Conservation (phyloP, 2,797 vertebrate genomes). For the Enteromius treurensis region DNA sequence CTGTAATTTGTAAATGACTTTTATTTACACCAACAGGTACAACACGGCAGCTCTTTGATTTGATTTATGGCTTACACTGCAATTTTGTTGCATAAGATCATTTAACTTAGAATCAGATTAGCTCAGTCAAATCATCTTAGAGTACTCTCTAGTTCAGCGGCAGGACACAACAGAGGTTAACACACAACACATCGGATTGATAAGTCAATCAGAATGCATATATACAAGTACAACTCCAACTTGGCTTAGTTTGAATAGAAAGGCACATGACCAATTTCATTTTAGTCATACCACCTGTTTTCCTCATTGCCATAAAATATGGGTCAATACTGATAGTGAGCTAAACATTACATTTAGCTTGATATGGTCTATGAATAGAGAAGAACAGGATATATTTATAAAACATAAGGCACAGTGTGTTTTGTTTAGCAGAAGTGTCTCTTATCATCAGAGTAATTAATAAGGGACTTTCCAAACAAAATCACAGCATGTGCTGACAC, state of each 20-base stretch:
- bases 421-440: not conserved
- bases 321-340: not conserved
- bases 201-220: not conserved
- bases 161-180: not conserved
- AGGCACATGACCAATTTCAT: not conserved
- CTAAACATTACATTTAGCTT: not conserved
- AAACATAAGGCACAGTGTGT: not conserved
- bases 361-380: not conserved
- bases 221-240: constrained; percentile 7
- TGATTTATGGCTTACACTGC: constrained; percentile 20
- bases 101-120: constrained; percentile 28
- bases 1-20: not conserved
- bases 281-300: not conserved
- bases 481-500: constrained; percentile 6
- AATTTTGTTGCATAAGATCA: constrained; percentile 28
- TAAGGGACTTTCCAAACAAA: not conserved
- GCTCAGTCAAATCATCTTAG: constrained; percentile 4
- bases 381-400: constrained; percentile 8
- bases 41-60: constrained; percentile 15
- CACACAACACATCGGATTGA: not conserved
- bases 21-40: not conserved
- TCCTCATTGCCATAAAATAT: constrained; percentile 3
- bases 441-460: not conserved
- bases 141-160: not conserved
- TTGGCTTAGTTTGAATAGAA: constrained; percentile 3